These are phyloP conservation scores for Apotomis capreana DNA, from an alignment of 2,888 invertebrate species.

Conservation along the genomic window DNA sequence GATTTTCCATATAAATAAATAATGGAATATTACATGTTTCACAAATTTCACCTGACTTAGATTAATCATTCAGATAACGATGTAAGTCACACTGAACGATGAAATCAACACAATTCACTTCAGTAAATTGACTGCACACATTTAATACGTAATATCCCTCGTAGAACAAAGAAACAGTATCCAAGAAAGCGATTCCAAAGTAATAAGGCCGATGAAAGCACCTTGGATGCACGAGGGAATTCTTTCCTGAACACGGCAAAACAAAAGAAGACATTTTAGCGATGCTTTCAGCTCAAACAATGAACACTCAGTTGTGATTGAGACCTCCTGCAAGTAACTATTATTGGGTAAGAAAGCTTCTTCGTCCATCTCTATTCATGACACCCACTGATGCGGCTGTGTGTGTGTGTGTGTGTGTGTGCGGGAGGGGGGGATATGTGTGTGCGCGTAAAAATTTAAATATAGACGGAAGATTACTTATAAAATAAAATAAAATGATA, in stretches of 20 bases:
- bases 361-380: not conserved
- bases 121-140: conserved; percentile 32
- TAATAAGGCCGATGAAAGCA: conserved; percentile 24
- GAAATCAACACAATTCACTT: conserved; percentile 3
- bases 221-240: conserved; percentile 25
- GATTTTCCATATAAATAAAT: too few relatives aligned
- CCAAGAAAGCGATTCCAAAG: conserved; percentile 43
- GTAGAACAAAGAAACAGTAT: conserved; percentile 41
- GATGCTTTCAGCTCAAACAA: conserved; percentile 36
- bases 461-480: too few relatives aligned
- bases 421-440: too few relatives aligned
- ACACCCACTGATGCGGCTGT: too few relatives aligned
- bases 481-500: too few relatives aligned
- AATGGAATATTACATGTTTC: too few relatives aligned
- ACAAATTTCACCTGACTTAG: too few relatives aligned
- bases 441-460: too few relatives aligned
- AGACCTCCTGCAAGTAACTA: conserved; percentile 7
- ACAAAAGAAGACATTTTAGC: conserved; percentile 42
- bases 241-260: conserved; percentile 35
- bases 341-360: not conserved
- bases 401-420: too few relatives aligned
- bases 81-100: not conserved
- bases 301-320: conserved; percentile 39
- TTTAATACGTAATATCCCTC: conserved; percentile 28
- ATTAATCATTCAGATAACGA: not conserved